Percentiles rank a stretch among this genome's conserved stretches.
These are phyloP conservation scores for Pontoporia blainvillei DNA, from an alignment of 2,113 vertebrate genomes.

Conservation along the genomic window DNA sequence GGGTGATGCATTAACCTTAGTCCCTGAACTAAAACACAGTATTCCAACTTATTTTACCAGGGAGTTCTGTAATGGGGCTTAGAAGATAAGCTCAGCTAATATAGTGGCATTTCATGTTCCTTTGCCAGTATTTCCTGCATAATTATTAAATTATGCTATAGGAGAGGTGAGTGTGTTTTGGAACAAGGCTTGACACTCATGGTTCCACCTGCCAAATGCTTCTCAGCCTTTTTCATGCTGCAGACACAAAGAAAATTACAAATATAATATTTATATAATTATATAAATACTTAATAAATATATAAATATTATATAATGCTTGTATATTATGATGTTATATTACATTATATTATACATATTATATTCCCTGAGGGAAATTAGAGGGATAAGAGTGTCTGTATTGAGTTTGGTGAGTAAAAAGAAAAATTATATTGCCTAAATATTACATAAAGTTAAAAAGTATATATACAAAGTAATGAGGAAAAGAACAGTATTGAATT, in stretches of 20 bases:
- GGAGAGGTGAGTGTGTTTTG: background rate
- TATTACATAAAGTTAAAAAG: background rate
- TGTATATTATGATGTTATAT: background rate
- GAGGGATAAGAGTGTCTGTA: background rate
- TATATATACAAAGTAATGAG: background rate
- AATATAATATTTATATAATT: background rate
- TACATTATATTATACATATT: background rate
- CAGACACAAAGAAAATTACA: background rate
- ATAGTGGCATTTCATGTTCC: background rate
- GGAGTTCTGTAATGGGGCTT: background rate
- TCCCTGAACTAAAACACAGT: background rate
- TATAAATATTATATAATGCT: background rate
- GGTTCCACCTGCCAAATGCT: background rate
- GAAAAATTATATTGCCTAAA: background rate
- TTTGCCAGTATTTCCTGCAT: background rate
- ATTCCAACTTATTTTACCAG: background rate
- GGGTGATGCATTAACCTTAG: background rate
- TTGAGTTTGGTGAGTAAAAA: background rate
- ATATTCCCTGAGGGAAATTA: background rate
- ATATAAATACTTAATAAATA: background rate
- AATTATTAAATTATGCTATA: background rate
- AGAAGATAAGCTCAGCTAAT: background rate
- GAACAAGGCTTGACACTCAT: background rate
- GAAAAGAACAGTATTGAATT: background rate
- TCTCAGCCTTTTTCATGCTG: background rate